Base-by-base conservation (phyloP, 2,888 invertebrate species). In the Tetranychus truncatus region DNA sequence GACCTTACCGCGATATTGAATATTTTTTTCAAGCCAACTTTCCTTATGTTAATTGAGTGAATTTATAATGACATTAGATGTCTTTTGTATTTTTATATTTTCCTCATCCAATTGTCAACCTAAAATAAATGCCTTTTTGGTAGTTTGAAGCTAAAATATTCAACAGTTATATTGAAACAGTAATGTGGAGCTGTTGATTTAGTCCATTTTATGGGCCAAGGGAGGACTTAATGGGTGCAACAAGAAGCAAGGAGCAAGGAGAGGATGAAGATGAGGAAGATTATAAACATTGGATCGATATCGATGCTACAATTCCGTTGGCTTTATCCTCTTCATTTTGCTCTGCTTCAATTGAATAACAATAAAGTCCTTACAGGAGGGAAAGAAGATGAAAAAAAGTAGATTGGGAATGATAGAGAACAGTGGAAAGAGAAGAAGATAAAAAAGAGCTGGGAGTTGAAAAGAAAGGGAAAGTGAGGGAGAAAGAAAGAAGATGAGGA, bases 401-500 rank as follows among this genome's bases (percentile, higher is more conserved):
- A 69, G 34, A 69, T 11, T 21, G 11, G n/a, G 21, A 67, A 67
- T n/a, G 67, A 67, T n/a, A 67, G 20, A 67, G 67, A n/a, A 67
- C 18, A 18, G 67, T 1, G n/a, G 67, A 67, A 18, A 21, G n/a
- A 67, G 67, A 67, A 67, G 67, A 67, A 18, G 67, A 67, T 18
- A n/a, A 21, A 18, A n/a, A 67, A 67, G 20, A 21, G 9, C 21
- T 24, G 20, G 69, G 20, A 69, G 69, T 67, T 8, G 9, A 67
- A 69, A 11, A 21, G 9, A 21, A 21, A 21, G 9, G 20, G 21
- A 6, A 9, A 69, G 11, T 21, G 67, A 67, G 67, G n/a, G 67
- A 67, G 67, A 67, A n/a, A 67, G 67, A 67, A n/a, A 67, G 67
- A 67, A n/a, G 66, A 65, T 18, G 66, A 65, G 66, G 66, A 65